Evolutionary conservation across 2,888 invertebrate genomes (phyloP).

Genomic region (Hydrotaea diabolus): DNA sequence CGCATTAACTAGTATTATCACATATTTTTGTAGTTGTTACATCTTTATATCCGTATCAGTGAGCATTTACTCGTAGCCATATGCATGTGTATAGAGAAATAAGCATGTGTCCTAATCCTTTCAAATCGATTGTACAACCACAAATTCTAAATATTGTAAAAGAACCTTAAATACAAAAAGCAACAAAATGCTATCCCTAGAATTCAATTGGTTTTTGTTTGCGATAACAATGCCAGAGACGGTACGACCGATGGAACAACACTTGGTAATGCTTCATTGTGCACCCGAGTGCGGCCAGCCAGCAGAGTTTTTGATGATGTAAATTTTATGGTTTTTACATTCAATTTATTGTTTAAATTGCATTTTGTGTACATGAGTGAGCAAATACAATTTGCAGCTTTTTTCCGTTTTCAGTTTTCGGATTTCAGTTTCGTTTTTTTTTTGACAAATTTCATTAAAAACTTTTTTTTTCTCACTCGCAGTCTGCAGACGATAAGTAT

Average conservation of each 20-base stretch:
- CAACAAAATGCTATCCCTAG: neutral
- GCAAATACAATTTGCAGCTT: slow-evolving; percentile 34
- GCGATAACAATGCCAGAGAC: neutral
- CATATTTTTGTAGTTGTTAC: too few species aligned
- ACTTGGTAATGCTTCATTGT: too few species aligned
- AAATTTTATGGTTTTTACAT: slow-evolving; percentile 27
- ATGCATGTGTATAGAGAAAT: too few species aligned
- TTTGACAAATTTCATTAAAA: slow-evolving; percentile 39
- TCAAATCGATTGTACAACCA: neutral
- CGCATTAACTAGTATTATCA: too few species aligned
- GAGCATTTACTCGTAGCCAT: too few species aligned
- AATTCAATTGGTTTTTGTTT: neutral
- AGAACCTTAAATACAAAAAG: too few species aligned
- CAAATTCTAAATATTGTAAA: too few species aligned
- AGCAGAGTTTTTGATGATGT: neutral
- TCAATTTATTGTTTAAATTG: slow-evolving; percentile 47
- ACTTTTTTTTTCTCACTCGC: neutral
- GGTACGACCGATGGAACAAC: too few species aligned
- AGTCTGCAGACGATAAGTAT: neutral
- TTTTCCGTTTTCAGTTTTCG: slow-evolving; percentile 10
- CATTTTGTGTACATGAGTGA: slow-evolving; percentile 50
- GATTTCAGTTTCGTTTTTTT: neutral
- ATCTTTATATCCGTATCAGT: too few species aligned
- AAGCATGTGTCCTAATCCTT: neutral
- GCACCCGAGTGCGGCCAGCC: neutral